Evolutionary conservation across 2,888 invertebrate genomes (phyloP), one percentile per base, ranked within the genome.

Genomic region (Copidosoma aretas): DNA sequence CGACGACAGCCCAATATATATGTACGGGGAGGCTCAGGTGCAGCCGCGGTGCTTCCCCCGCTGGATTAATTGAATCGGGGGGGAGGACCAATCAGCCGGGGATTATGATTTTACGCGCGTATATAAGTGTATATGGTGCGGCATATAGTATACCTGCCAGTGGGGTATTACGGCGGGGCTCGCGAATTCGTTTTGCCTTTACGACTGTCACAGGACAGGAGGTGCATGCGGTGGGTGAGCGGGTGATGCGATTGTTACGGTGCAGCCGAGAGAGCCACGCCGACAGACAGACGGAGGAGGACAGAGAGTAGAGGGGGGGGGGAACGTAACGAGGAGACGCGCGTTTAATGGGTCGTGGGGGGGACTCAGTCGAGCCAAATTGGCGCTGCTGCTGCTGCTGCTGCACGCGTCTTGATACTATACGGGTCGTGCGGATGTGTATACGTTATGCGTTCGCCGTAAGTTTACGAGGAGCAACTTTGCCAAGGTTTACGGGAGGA

Each of bases 11-110:
- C 3, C 32, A 32, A n/a, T n/a, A n/a, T n/a, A n/a, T n/a, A n/a
- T n/a, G 32, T 32, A 8, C 4, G 32, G 32, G 58, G 59, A 57
- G 58, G 57, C 53, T 56, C 65, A 63, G 66, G 67, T 66, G 39
- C 54, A 51, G 52, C 62, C 22, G 72, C 66, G 74, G 73, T 67
- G 41, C 10, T 17, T 46, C 1, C 17, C 43, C 12, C 43, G 43
- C 71, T 68, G 61, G 32, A 71, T 71, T 80, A 79, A 80, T 80
- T 80, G 78, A 80, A 79, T 80, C 78, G 75, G 74, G 64, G 76
- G 75, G 76, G n/a, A n/a, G n/a, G 39, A 46, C 21, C 19, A 12
- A 19, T 21, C 21, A 41, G 46, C 3, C 25, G 14, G 15, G 32
- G 49, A 56, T 68, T 64, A 64, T 68, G 51, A 64, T 68, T 67